phyloP scores from a whole-genome alignment of 2,113 vertebrate species.

The Rhodinocichla rosea region DNA sequence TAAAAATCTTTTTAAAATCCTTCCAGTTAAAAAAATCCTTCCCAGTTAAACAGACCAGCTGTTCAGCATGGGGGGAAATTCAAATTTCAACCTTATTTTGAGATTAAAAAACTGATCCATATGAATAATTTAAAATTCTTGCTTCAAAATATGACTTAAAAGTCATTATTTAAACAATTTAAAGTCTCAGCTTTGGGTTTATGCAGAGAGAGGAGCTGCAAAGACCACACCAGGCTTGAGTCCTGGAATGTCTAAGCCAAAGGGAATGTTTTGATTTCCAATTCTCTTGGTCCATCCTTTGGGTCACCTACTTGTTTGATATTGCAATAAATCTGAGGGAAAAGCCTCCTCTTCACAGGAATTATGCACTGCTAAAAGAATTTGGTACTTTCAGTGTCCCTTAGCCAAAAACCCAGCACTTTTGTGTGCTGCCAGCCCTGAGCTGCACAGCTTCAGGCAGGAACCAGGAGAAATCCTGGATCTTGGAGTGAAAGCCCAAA shows the following conservation, averaged over 20 bases:
- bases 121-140: neutral
- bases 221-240: neutral
- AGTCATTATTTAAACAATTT: neutral
- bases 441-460: neutral
- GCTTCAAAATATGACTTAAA: neutral
- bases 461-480: neutral
- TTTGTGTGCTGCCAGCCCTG: neutral
- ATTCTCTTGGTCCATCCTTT: neutral
- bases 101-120: neutral
- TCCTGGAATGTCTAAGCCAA: neutral
- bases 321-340: neutral
- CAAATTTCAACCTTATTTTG: neutral
- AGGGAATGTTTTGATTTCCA: neutral
- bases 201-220: neutral
- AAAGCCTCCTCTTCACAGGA: neutral
- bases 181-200: neutral
- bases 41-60: neutral
- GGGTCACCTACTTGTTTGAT: neutral
- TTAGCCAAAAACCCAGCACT: neutral
- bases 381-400: neutral
- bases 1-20: neutral
- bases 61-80: neutral
- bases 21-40: neutral
- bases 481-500: neutral
- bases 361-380: neutral